Conservation (phyloP, 35 echinoderm and acorn worm species). For the Ophioderma brevispina region DNA sequence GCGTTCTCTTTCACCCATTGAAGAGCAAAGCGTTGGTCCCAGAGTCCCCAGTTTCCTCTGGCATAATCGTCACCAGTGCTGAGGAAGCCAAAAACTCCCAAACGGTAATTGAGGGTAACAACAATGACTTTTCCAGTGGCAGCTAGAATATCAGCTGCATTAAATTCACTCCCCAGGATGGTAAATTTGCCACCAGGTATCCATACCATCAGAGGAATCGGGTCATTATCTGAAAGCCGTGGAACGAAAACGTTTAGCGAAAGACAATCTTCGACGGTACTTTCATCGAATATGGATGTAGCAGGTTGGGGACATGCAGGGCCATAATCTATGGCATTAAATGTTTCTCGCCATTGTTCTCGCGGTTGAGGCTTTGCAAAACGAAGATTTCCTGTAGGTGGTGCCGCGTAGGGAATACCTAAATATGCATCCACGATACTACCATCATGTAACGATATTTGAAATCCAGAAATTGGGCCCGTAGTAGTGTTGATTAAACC, state of each 20-base stretch:
- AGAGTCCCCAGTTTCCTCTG: conserved; percentile 70
- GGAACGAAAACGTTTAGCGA: conserved; percentile 68
- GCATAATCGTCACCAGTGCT: conserved; percentile 54
- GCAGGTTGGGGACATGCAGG: not conserved
- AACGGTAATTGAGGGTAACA: conserved; percentile 71
- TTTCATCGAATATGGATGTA: not conserved
- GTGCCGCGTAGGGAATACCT: conserved; percentile 83
- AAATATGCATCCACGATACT: too few species aligned
- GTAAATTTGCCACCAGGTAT: conserved; percentile 22
- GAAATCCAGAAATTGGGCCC: too few species aligned
- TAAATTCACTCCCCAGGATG: not conserved
- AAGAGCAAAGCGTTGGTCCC: conserved; percentile 72
- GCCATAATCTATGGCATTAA: conserved; percentile 42
- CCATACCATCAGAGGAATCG: conserved; percentile 70
- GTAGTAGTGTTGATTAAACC: too few species aligned
- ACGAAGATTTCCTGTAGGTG: conserved; percentile 58
- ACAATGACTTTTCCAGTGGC: conserved; percentile 48
- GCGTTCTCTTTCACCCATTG: conserved; percentile 84
- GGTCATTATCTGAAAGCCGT: not conserved
- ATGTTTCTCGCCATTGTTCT: conserved; percentile 34
- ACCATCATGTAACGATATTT: too few species aligned
- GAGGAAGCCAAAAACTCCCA: conserved; percentile 81
- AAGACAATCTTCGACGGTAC: conserved; percentile 67
- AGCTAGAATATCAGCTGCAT: conserved; percentile 8
- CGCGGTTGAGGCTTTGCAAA: conserved; percentile 64